Base-by-base conservation (phyloP, 2,888 invertebrate species). In the Drosophila maculinotata region DNA sequence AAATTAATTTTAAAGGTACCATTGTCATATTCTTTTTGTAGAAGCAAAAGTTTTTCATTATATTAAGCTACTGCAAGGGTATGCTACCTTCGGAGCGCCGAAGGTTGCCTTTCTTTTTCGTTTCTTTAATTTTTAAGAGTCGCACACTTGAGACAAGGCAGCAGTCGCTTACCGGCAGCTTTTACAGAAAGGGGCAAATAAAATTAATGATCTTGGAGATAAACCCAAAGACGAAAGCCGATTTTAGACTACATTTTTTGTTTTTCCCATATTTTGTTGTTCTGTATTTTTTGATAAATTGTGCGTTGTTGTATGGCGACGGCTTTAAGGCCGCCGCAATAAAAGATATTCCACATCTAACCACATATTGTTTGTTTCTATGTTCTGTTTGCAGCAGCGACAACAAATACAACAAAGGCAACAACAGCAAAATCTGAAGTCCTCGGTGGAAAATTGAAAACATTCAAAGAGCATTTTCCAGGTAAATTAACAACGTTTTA, bases 181-280 rank as follows among this genome's bases (percentile, higher is more conserved):
- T n/a, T 15, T 42, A 53, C 49, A 64, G 54, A 60, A 74, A 67
- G 69, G 67, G 60, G 63, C 69, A 80, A 80, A 79, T 78, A 69
- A 74, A 71, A 84, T 71, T 84, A 84, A 79, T 80, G 69, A 68
- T 67, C 76, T 69, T 64, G 47, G 60, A 69, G 84, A 67, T 63
- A 65, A 60, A 62, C 69, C 79, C 25, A 51, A 65, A 62, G 59
- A 54, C 64, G 12, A 62, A 65, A 71, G 70, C 54, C 69, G 45
- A 56, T 75, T 68, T 59, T 69, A 38, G 52, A 73, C 57, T 42
- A 63, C 17, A 44, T 66, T 70, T 59, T 54, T 39, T 31, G 15
- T 33, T 8, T 48, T 51, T 17, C 10, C 26, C 7, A 26, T 10
- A 15, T 35, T 10, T 47, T 35, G 8, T 45, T 12, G 5, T 45